Evolutionary conservation across 2,797 vertebrate genomes (phyloP).

Genomic region (Rhinichthys osculus): DNA sequence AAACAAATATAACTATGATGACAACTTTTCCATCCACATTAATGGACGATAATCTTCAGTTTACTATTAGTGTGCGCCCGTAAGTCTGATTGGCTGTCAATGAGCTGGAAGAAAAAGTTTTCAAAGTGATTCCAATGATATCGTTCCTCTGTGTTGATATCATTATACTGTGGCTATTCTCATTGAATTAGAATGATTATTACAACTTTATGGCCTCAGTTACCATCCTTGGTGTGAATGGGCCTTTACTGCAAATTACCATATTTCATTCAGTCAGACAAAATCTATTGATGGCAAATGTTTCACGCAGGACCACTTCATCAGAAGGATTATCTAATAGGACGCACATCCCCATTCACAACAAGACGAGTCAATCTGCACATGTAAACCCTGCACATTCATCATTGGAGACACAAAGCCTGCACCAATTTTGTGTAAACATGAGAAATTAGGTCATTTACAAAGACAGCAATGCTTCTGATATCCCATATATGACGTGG

Average conservation of each 20-base stretch:
- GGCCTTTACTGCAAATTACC: constrained; percentile 4
- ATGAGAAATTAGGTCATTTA: constrained; percentile 33
- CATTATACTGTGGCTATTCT: neutral
- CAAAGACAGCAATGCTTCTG: constrained; percentile 24
- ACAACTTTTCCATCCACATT: neutral
- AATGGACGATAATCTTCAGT: neutral
- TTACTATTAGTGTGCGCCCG: neutral
- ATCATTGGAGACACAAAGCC: constrained; percentile 13
- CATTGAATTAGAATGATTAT: neutral
- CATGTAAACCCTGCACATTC: constrained; percentile 6
- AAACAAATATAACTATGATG: neutral
- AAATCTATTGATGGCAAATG: constrained; percentile 6
- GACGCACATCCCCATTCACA: neutral
- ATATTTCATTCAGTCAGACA: neutral
- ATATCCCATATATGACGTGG: neutral
- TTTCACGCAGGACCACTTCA: neutral
- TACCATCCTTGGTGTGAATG: neutral
- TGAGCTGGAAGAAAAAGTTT: neutral
- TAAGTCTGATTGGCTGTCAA: neutral
- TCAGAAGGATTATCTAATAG: neutral
- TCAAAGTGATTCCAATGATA: neutral
- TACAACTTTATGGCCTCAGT: neutral
- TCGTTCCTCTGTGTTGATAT: neutral
- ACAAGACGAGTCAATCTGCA: constrained; percentile 11
- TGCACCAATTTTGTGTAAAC: neutral